Conservation (phyloP, 1,140 invertebrate genomes). For the Macrotrachela quadricornifera region DNA sequence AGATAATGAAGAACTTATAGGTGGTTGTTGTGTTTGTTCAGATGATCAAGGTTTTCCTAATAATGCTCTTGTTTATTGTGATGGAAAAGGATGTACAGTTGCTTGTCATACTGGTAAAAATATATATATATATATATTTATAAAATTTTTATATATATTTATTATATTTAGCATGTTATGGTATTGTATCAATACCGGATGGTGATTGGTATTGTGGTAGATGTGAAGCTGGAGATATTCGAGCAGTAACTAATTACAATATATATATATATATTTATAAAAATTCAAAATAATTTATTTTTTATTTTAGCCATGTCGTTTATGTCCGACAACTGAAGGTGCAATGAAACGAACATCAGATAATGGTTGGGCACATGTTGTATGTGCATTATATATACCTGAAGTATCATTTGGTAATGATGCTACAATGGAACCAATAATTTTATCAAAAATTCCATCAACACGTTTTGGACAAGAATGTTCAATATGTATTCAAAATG, state of each 20-base stretch:
- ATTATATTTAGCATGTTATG: constrained; percentile 72
- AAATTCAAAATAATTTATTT: neutral
- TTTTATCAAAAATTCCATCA: constrained; percentile 61
- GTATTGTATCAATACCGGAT: constrained; percentile 80
- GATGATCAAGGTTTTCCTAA: constrained; percentile 92
- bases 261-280: neutral
- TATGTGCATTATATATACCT: constrained; percentile 88
- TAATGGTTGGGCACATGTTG: constrained; percentile 70
- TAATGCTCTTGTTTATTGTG: constrained; percentile 94
- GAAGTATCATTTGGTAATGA: constrained; percentile 91
- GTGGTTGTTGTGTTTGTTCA: constrained; percentile 94
- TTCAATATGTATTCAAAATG: constrained; percentile 70
- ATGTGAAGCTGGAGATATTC: constrained; percentile 71
- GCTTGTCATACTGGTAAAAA: constrained; percentile 71
- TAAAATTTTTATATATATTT: neutral
- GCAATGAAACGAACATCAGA: constrained; percentile 80
- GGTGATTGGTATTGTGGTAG: constrained; percentile 93
- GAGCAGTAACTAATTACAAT: constrained; percentile 32
- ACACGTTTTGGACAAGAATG: constrained; percentile 74
- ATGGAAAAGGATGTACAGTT: constrained; percentile 84
- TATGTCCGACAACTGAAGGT: constrained; percentile 82
- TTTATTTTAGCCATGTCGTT: constrained; percentile 55
- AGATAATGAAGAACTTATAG: constrained; percentile 65
- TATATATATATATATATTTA: neutral
- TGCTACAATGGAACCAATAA: constrained; percentile 88